Base-by-base conservation (phyloP, 2,888 invertebrate genomes). In the Muscina levida region DNA sequence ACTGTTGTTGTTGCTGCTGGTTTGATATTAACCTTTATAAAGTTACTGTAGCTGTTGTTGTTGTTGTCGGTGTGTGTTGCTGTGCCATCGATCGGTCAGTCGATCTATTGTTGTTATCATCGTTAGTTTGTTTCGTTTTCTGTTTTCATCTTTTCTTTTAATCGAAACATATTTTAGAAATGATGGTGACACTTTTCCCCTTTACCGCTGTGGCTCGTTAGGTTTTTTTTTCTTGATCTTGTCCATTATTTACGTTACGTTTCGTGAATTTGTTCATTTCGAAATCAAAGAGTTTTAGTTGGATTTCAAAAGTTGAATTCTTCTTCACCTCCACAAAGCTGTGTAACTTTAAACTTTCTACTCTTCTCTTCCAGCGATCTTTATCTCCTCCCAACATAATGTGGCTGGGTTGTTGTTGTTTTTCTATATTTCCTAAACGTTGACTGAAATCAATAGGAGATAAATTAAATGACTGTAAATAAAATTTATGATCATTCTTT, bases 321-420 rank as follows among this genome's bases (percentile, higher is more conserved):
- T 31, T 8, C 31, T 3, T 8, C 31, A 31, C 31, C 31, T 3
- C 31, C 31, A 31, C 8, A 31, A 31, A 31, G 31, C 31, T 31
- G 31, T 31, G 81, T 77, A 81, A 75, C 72, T 75, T 74, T 68
- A 81, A 81, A 81, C 77, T 81, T 81, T 81, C 77, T 81, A 77
- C 77, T 81, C 77, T 74, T 68, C 17, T 62, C 17, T 62, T 42
- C 39, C 19, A 8, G 19, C 65, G 77, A 77, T 77, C 72, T 53
- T 81, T 75, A 81, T 81, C 81, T 74, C 4, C 17, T 42, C 39
- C 57, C 26, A 44, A 8, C 70, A 72, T 31, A 31, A 31, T 31
- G 71, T 75, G 68, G 22, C 62, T 62, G 37, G 37, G 59, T 59
- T 17, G 8, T 24, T n/a, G 39, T 19, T 62, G 13, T 51, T 51